Evolutionary conservation across 2,113 vertebrate species (phyloP).

Genomic region (Bubo blakistoni): DNA sequence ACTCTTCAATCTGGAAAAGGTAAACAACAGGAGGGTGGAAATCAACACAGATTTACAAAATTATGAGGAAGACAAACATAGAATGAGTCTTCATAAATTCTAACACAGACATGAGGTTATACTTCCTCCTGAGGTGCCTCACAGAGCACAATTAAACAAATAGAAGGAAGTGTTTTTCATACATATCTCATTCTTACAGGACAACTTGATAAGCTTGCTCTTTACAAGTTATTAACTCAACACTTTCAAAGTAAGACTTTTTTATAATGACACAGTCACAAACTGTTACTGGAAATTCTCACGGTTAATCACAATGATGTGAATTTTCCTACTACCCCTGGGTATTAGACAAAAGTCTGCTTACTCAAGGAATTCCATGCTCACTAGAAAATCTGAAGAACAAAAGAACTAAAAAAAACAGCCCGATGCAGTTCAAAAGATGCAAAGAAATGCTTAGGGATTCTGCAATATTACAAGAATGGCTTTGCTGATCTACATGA

Average conservation of each 20-base stretch:
- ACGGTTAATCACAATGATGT: neutral
- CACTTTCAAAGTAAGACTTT: neutral
- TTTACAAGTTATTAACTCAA: neutral
- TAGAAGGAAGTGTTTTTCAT: neutral
- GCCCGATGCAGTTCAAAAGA: neutral
- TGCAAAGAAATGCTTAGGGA: constrained; percentile 11
- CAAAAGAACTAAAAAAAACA: constrained; percentile 25
- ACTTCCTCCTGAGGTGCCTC: neutral
- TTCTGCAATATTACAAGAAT: constrained; percentile 14
- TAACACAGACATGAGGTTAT: neutral
- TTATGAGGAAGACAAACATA: neutral
- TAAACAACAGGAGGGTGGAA: neutral
- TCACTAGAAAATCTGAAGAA: constrained; percentile 34
- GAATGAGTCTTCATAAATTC: neutral
- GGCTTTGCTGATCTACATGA: constrained; percentile 2
- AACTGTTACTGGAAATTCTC: neutral
- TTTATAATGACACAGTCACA: neutral
- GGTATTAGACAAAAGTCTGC: constrained; percentile 17
- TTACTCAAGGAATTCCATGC: constrained; percentile 39
- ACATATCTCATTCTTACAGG: neutral
- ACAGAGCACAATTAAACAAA: neutral
- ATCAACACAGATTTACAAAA: neutral
- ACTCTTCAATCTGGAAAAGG: neutral
- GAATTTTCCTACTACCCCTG: neutral
- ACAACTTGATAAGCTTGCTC: neutral